phyloP scores from a whole-genome alignment of 2,888 invertebrate species.

The Caenorhabditis sp. region DNA sequence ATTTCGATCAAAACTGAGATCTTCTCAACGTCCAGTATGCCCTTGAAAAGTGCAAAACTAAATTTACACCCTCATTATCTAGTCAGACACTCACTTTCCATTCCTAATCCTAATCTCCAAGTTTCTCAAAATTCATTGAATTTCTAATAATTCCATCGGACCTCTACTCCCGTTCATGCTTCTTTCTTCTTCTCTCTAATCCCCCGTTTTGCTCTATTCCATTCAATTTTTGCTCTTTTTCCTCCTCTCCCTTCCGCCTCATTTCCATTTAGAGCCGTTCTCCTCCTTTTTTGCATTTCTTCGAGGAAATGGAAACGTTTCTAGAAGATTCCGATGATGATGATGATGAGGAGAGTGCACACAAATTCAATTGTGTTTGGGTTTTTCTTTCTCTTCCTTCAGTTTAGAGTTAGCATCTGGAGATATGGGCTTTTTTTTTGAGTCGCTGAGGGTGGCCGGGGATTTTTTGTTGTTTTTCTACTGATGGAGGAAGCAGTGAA shows the following conservation, averaged over 20 bases:
- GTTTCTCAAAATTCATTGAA: background rate
- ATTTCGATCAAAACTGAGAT: too few relatives aligned
- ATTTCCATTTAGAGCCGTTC: conserved; percentile 25
- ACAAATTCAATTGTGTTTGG: conserved; percentile 50
- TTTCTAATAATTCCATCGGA: background rate
- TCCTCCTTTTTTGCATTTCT: background rate
- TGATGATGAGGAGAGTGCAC: background rate
- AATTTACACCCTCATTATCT: too few relatives aligned
- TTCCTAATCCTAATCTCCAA: conserved; percentile 9
- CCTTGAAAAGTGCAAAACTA: too few relatives aligned
- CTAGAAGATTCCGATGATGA: conserved; percentile 19
- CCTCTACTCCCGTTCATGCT: conserved; percentile 5
- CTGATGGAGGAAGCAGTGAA: too few relatives aligned
- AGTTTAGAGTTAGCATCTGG: too few relatives aligned
- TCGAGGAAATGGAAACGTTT: conserved; percentile 18
- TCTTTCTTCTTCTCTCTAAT: conserved; percentile 2
- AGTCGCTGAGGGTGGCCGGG: too few relatives aligned
- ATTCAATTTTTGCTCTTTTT: conserved; percentile 31
- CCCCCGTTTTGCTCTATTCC: conserved; percentile 10
- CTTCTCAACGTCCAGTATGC: too few relatives aligned
- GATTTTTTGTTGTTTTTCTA: too few relatives aligned
- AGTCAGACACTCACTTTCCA: background rate
- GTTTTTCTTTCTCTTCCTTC: conserved; percentile 17
- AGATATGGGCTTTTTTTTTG: too few relatives aligned
- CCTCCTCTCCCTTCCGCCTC: conserved; percentile 25